These are phyloP conservation scores for Netta rufina DNA, from an alignment of 2,797 vertebrate species.

Conservation along the genomic window DNA sequence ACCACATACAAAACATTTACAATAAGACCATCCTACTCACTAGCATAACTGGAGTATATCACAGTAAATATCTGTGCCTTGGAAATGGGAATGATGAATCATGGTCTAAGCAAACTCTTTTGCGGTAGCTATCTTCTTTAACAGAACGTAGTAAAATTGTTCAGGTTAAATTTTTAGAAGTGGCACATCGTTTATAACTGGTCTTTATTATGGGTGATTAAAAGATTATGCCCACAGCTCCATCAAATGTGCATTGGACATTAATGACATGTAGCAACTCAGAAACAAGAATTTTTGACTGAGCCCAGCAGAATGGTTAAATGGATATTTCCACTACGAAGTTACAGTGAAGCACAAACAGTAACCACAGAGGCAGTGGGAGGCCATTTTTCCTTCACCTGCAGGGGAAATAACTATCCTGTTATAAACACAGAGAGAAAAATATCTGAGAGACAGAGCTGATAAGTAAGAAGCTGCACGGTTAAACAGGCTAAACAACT, in stretches of 20 bases:
- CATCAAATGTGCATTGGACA: background rate
- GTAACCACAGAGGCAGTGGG: background rate
- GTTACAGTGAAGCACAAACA: background rate
- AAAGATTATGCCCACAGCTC: background rate
- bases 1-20: background rate
- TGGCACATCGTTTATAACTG: background rate
- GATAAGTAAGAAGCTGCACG: background rate
- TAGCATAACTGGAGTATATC: background rate
- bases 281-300: background rate
- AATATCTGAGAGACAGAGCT: background rate
- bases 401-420: background rate
- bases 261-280: background rate
- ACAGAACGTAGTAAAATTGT: background rate
- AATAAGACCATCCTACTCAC: background rate
- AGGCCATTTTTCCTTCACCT: background rate
- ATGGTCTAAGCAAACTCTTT: background rate
- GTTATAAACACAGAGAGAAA: background rate
- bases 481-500: background rate
- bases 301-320: background rate
- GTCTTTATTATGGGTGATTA: background rate
- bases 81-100: background rate
- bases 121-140: background rate
- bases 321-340: background rate
- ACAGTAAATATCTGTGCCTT: background rate
- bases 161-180: background rate